Base-by-base conservation (phyloP, 2,113 vertebrate species). In the Pedetes capensis region DNA sequence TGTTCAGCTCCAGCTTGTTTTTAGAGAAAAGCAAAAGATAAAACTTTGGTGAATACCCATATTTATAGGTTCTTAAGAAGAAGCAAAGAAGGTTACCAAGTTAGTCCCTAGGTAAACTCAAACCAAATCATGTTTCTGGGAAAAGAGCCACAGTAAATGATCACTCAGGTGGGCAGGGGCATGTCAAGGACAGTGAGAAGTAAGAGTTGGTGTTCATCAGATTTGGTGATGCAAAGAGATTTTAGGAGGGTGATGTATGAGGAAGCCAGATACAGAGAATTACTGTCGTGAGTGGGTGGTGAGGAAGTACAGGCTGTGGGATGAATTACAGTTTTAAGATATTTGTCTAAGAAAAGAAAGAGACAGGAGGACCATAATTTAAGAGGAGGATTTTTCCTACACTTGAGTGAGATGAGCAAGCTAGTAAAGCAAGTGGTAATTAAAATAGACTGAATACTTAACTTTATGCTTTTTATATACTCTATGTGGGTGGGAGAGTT, bases 281-380 rank as follows among this genome's bases (percentile, higher is more conserved):
- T 69, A 39, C 74, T 93, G 27, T 49, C 55, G 37, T 93, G 79
- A 44, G 89, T 93, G 87, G 81, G 85, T 74, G 72, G 44, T 66
- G 59, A 95, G 69, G 94, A 96, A 95, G 64, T 68, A 34, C 76
- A 76, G 22, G 44, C 82, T 89, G 39, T 87, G 42, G 69, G n/a
- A 42, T 82, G 83, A 88, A 25, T 94, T 89, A 59, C 32, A 71
- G 93, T 92, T 94, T 79, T 93, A 51, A 96, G 66, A 68, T 91
- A 89, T 4, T 89, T 94, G 81, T 96, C 92, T 95, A 68, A 92
- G 81, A 91, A 89, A 89, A 80, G 53, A 94, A 75, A 79, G 42
- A 93, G 49, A 64, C 68, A 68, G 64, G 37, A 87, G 66, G 47
- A 94, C 80, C 72, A 23, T 81, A 89, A 87, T 82, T 88, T 79